Conservation (phyloP, 1,140 invertebrate species). For the Aphaenogaster floridana region DNA sequence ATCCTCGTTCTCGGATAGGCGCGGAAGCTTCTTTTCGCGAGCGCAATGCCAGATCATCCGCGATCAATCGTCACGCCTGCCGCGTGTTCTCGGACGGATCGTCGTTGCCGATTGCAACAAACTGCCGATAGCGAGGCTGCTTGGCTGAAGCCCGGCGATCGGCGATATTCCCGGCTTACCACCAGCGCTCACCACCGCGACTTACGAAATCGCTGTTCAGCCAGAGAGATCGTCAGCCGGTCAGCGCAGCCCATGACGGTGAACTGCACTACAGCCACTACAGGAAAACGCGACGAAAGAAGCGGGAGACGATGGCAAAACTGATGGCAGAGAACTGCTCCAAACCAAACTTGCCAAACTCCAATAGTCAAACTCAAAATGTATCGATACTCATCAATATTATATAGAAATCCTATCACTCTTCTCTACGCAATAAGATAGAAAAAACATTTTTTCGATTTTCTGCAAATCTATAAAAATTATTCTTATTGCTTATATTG, state of each 20-base stretch:
- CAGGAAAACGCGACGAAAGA: not conserved
- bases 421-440: not conserved
- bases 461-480: not conserved
- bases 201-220: constrained; percentile 35
- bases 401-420: not conserved
- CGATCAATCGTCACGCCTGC: constrained; percentile 38
- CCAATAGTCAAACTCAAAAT: not conserved
- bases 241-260: not conserved
- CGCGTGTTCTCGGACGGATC: not conserved
- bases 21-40: not conserved
- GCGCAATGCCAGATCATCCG: constrained; percentile 69
- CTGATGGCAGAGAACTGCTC: not conserved
- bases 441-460: not conserved
- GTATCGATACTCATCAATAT: not conserved
- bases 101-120: constrained; percentile 26
- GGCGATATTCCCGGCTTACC: constrained; percentile 34
- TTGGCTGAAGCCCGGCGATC: not conserved
- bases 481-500: not conserved
- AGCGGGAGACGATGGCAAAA: not conserved
- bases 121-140: not conserved
- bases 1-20: constrained; percentile 65
- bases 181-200: not conserved
- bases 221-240: not conserved
- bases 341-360: not conserved
- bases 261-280: constrained; percentile 7